Conservation (phyloP, 1,140 invertebrate genomes). For the Papilio polytes region DNA sequence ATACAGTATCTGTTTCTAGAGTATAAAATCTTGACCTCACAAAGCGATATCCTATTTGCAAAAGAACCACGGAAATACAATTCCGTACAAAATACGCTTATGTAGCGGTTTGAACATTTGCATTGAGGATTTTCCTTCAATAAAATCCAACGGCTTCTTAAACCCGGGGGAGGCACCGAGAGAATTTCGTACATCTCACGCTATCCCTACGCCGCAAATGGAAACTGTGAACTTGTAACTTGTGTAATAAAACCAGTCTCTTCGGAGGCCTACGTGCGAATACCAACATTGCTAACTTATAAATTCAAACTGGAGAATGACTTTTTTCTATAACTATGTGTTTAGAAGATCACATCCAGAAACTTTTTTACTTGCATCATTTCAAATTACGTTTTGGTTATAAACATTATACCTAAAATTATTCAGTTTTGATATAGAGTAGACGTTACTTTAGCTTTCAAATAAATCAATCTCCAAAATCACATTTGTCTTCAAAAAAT, state of each 20-base stretch:
- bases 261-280: background rate
- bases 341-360: too few species aligned
- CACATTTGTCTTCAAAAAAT: too few species aligned
- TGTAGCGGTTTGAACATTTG: conserved; percentile 45
- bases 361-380: too few species aligned
- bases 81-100: conserved; percentile 42
- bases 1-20: conserved; percentile 12
- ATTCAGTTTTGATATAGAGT: too few species aligned
- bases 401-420: too few species aligned
- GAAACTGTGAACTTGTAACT: conserved; percentile 15
- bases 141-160: conserved; percentile 45
- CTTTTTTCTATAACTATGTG: too few species aligned
- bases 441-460: too few species aligned
- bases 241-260: conserved; percentile 12
- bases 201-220: conserved; percentile 38
- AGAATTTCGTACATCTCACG: conserved; percentile 42
- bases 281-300: background rate
- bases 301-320: background rate
- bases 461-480: too few species aligned
- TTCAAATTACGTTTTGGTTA: too few species aligned
- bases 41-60: conserved; percentile 43
- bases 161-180: conserved; percentile 41
- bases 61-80: conserved; percentile 40
- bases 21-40: conserved; percentile 37
- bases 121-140: conserved; percentile 45